Conservation (phyloP, 2,113 vertebrate species). For the Danionella cerebrum region DNA sequence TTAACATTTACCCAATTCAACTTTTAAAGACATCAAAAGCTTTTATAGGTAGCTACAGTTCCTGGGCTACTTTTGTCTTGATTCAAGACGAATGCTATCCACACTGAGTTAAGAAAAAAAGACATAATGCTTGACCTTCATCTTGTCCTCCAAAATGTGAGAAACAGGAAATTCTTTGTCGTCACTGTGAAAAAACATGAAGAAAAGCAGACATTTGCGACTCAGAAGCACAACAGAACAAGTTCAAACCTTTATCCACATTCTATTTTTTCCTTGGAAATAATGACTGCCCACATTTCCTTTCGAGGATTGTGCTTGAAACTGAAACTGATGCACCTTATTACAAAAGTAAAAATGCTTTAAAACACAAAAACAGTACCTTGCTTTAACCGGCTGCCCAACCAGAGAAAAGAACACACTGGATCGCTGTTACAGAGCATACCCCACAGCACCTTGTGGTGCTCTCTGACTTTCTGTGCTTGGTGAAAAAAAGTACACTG, state of each 20-base stretch:
- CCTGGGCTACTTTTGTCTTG: too few relatives aligned
- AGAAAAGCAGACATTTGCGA: not conserved
- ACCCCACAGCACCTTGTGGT: too few relatives aligned
- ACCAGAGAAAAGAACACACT: too few relatives aligned
- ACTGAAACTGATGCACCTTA: too few relatives aligned
- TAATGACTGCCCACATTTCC: not conserved
- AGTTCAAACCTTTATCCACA: not conserved
- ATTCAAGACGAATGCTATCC: not conserved
- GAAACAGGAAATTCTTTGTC: not conserved
- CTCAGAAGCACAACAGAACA: not conserved
- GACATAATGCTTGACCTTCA: not conserved
- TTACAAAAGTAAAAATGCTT: too few relatives aligned
- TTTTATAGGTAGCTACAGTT: not conserved
- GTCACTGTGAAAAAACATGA: not conserved
- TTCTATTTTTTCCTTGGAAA: not conserved
- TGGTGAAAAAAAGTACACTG: too few relatives aligned
- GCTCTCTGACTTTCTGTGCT: too few relatives aligned
- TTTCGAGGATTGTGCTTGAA: not conserved
- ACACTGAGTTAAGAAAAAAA: not conserved
- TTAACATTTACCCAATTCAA: not conserved
- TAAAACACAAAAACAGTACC: too few relatives aligned
- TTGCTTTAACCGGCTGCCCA: too few relatives aligned
- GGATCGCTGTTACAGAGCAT: too few relatives aligned
- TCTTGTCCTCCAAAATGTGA: not conserved
- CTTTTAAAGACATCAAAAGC: not conserved